A percentile compares a stretch with the other conserved stretches of the same genome.
Evolutionary conservation across 2,113 vertebrate species (phyloP).

Genomic region (human): GRCh38 chr5:156955001-156955500

Average conservation of each 20-base stretch:
- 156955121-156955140: not conserved
- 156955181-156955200: not conserved
- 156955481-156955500: too few species aligned
- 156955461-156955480: too few species aligned
- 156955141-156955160: not conserved
- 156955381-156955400: too few species aligned
- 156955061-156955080: not conserved
- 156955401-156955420: too few species aligned
- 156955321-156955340: not conserved
- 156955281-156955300: not conserved
- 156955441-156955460: too few species aligned
- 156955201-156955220: not conserved
- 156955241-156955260: not conserved
- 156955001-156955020: not conserved
- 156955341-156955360: not conserved
- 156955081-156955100: not conserved
- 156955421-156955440: too few species aligned
- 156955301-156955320: not conserved
- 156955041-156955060: not conserved
- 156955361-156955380: not conserved
- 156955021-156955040: not conserved
- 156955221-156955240: not conserved
- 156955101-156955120: not conserved
- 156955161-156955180: not conserved
- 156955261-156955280: not conserved